Evolutionary conservation across 1,140 invertebrate species (phyloP).

Genomic region (Diprion similis): DNA sequence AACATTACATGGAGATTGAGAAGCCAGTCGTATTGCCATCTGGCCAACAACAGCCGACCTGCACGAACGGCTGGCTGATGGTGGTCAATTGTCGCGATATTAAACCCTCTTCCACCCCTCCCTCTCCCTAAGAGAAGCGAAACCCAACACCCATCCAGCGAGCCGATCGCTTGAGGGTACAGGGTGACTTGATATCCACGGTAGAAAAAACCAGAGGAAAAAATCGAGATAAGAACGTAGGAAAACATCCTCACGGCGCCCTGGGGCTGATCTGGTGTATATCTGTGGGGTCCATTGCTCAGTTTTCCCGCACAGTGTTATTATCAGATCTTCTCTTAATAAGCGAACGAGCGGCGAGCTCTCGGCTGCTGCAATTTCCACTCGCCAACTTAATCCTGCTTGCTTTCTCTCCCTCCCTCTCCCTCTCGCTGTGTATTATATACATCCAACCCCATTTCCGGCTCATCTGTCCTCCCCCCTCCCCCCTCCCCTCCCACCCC

Average conservation of each 20-base stretch:
- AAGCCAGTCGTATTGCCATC: too few relatives aligned
- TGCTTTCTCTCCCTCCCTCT: neutral
- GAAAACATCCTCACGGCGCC: constrained; percentile 1
- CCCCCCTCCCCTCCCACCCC: neutral
- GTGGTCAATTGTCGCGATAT: constrained; percentile 4
- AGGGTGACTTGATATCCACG: too few relatives aligned
- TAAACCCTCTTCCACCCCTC: neutral
- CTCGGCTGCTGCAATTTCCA: neutral
- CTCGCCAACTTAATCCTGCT: too few relatives aligned
- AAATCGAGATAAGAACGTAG: neutral
- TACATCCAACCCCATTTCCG: neutral
- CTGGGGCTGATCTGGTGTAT: neutral
- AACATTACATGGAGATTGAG: too few relatives aligned
- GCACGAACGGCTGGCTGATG: neutral
- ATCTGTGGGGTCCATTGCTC: neutral
- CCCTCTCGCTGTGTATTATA: neutral
- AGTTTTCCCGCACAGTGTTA: neutral
- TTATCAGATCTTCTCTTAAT: constrained; percentile 7
- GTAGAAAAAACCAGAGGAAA: too few relatives aligned
- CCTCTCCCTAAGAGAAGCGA: too few relatives aligned
- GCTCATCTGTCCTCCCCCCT: neutral
- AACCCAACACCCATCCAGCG: neutral
- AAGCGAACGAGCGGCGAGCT: neutral
- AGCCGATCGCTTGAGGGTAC: neutral
- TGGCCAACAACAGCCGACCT: neutral